A percentile compares a stretch with the other conserved stretches of the same genome.
Conservation (phyloP, 2,797 vertebrate genomes). For the Psittacula derbiana region DNA sequence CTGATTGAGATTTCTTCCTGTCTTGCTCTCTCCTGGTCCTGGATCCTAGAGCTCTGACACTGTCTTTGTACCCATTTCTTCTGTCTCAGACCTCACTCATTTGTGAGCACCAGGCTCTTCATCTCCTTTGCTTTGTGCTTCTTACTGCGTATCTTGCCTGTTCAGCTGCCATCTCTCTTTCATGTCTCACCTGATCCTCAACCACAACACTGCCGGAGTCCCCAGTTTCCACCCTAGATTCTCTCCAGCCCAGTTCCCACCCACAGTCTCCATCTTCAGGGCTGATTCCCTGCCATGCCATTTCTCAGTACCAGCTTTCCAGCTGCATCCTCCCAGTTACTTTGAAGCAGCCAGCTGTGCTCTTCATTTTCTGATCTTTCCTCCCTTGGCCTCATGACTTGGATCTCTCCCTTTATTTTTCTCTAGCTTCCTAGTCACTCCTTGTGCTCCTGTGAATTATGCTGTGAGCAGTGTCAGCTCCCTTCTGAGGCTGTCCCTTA, state of each 20-base stretch:
- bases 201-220: background rate
- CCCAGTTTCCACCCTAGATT: background rate
- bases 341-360: background rate
- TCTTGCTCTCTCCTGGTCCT: background rate
- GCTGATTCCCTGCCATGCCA: background rate
- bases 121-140: background rate
- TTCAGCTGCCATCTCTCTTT: background rate
- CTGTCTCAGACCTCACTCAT: background rate
- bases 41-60: background rate
- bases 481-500: background rate
- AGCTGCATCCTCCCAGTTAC: background rate
- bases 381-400: background rate
- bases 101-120: background rate
- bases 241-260: background rate
- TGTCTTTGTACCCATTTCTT: background rate
- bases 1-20: background rate
- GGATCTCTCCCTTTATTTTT: fast-evolving
- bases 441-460: background rate
- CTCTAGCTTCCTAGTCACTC: background rate
- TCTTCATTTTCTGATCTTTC: background rate
- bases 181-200: background rate
- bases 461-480: background rate
- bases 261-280: background rate
- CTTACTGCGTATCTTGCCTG: background rate
- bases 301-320: background rate